A percentile compares a stretch with the other conserved stretches of the same genome.
These are phyloP conservation scores for Loris lydekkerianus DNA, from an alignment of 2,797 vertebrate genomes.

Conservation along the genomic window DNA sequence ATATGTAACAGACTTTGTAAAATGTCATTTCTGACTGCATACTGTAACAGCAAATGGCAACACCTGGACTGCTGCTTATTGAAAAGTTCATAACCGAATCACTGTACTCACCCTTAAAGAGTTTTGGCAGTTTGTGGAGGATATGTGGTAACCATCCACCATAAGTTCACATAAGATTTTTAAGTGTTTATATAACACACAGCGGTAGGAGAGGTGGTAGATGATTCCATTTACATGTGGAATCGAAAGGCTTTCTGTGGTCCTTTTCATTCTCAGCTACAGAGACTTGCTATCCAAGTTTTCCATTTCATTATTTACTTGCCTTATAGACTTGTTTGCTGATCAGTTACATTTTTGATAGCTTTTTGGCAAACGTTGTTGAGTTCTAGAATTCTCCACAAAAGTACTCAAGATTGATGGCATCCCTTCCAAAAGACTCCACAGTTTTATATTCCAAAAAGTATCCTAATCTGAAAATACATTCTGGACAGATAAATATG, in stretches of 20 bases:
- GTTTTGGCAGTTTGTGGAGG: background rate
- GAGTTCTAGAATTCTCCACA: constrained; percentile 43
- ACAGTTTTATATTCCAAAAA: constrained; percentile 31
- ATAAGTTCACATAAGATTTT: background rate
- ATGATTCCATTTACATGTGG: background rate
- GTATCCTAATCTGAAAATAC: background rate
- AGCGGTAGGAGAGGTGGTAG: background rate
- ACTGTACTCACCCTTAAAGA: background rate
- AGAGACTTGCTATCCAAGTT: background rate
- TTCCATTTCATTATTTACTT: background rate
- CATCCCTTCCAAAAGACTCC: background rate
- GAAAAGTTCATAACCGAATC: background rate
- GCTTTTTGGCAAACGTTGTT: background rate
- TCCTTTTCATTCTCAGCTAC: background rate
- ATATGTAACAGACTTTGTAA: background rate
- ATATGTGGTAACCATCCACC: background rate
- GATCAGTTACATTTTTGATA: background rate
- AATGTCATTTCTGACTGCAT: background rate
- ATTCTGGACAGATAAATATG: background rate
- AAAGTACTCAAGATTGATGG: background rate
- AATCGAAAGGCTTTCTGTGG: background rate
- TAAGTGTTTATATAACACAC: background rate
- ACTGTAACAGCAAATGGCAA: background rate
- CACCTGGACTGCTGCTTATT: background rate
- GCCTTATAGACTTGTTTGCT: background rate